These are phyloP conservation scores for Loriculus beryllinus DNA, from an alignment of 2,797 vertebrate genomes.

Conservation along the genomic window DNA sequence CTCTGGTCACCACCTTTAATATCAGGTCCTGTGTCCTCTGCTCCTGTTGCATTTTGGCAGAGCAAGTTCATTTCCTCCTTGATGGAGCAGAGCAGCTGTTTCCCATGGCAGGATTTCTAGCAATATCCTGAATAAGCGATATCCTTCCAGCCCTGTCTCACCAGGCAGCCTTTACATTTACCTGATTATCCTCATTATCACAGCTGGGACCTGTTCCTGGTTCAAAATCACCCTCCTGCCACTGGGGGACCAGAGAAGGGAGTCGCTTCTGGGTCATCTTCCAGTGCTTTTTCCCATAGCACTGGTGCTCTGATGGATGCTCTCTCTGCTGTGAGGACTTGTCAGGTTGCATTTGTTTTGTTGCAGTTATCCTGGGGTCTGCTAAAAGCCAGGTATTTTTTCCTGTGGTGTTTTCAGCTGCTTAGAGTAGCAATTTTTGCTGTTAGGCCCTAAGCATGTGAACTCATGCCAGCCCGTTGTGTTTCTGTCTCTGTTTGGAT, in stretches of 20 bases:
- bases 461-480: not conserved
- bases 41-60: not conserved
- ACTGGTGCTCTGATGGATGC: not conserved
- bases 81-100: not conserved
- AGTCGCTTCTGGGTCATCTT: not conserved
- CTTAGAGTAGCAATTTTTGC: not conserved
- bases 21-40: not conserved
- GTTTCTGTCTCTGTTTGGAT: not conserved
- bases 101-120: conserved; percentile 20
- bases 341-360: conserved; percentile 3
- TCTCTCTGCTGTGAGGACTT: not conserved
- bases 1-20: not conserved
- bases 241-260: not conserved
- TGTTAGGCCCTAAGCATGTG: not conserved
- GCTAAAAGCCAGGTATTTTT: not conserved
- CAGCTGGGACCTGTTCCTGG: not conserved
- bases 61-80: not conserved
- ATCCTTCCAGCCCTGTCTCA: conserved; percentile 13
- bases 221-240: not conserved
- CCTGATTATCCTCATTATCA: conserved; percentile 42
- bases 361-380: not conserved
- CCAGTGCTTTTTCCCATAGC: not conserved
- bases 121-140: not conserved
- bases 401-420: not conserved
- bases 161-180: conserved; percentile 16